Conservation (phyloP, 2,888 invertebrate species). For the Sinelater perroti region DNA sequence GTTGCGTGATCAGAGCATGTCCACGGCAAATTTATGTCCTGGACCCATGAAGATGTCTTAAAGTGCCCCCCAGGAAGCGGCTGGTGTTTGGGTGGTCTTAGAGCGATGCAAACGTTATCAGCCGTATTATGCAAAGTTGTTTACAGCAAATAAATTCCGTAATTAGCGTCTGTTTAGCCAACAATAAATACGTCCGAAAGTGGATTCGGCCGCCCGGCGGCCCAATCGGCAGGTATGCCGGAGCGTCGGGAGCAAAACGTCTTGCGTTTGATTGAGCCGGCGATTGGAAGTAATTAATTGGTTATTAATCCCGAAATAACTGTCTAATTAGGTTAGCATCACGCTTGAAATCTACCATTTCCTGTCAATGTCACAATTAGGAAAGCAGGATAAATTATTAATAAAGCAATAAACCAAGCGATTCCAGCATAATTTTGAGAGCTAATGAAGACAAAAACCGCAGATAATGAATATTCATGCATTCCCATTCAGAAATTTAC, state of each 20-base stretch:
- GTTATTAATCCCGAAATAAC: background rate
- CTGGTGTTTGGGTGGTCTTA: constrained; percentile 56
- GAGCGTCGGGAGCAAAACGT: background rate
- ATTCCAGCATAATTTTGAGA: no score
- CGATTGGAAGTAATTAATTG: constrained; percentile 2
- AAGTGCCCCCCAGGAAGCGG: constrained; percentile 60
- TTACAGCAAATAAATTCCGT: constrained; percentile 49
- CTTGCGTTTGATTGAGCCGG: background rate
- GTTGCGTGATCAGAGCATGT: constrained; percentile 56
- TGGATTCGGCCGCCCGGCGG: background rate
- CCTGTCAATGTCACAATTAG: constrained; percentile 3
- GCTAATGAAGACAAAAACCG: background rate
- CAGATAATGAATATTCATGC: background rate
- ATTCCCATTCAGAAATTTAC: no score
- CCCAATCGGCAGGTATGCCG: background rate
- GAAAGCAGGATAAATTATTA: background rate
- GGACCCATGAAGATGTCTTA: constrained; percentile 57
- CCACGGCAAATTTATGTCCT: constrained; percentile 57
- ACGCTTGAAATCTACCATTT: constrained; percentile 2
- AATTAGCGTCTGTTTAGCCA: constrained; percentile 43
- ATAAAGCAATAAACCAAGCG: no score
- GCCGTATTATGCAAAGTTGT: constrained; percentile 52
- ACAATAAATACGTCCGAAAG: background rate
- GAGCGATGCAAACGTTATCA: constrained; percentile 52
- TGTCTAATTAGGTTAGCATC: constrained; percentile 7